These are phyloP conservation scores for Gonioctena quinquepunctata DNA, from an alignment of 1,140 invertebrate genomes.

Conservation along the genomic window DNA sequence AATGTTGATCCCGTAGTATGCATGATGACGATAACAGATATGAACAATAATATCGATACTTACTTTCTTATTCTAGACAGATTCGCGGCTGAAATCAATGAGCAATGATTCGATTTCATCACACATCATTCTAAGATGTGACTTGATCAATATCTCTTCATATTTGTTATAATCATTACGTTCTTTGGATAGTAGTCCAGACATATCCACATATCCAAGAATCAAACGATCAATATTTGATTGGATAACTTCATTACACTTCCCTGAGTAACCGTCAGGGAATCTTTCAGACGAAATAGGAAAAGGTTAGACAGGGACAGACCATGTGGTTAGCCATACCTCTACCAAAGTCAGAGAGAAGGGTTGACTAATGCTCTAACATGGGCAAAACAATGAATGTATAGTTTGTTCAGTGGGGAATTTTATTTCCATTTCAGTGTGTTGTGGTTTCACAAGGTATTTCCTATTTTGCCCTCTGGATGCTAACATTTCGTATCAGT, in stretches of 20 bases:
- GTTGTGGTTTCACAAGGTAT: constrained; percentile 10
- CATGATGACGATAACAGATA: too few relatives aligned
- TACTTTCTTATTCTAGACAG: too few relatives aligned
- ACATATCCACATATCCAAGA: too few relatives aligned
- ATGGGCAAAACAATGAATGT: neutral
- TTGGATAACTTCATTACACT: neutral
- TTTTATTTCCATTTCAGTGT: constrained; percentile 12
- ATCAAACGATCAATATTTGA: neutral
- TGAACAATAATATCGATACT: too few relatives aligned
- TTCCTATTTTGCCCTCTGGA: neutral
- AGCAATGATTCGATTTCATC: too few relatives aligned
- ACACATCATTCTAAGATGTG: too few relatives aligned
- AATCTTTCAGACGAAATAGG: neutral
- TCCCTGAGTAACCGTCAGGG: neutral
- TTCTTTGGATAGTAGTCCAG: too few relatives aligned
- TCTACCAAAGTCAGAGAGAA: constrained; percentile 1
- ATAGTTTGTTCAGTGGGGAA: neutral
- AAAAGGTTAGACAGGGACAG: constrained; percentile 8
- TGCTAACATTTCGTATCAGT: neutral
- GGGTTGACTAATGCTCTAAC: constrained; percentile 10
- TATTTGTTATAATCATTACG: too few relatives aligned
- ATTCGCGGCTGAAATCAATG: too few relatives aligned
- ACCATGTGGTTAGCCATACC: constrained; percentile 7
- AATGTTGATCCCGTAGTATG: too few relatives aligned
- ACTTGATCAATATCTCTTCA: too few relatives aligned